Evolutionary conservation across 1,140 invertebrate species (phyloP).

Genomic region (Hyposmocoma kahamanoa): DNA sequence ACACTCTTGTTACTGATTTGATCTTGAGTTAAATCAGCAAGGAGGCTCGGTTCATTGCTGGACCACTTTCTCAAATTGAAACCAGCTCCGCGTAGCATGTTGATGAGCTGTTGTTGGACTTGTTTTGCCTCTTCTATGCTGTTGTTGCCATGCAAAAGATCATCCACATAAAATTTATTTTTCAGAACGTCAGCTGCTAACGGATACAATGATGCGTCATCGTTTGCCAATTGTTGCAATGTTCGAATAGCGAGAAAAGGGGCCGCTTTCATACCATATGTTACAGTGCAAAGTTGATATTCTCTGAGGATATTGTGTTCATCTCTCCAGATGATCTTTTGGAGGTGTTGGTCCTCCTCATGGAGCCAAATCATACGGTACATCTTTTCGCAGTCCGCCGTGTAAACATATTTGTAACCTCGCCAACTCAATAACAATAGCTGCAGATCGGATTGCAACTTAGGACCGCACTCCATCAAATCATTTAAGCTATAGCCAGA

Average conservation of each 20-base stretch:
- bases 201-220: not conserved
- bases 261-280: not conserved
- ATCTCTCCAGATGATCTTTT: constrained; percentile 13
- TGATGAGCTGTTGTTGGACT: not conserved
- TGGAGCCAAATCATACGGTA: constrained; percentile 39
- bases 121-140: not conserved
- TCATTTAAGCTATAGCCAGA: not conserved
- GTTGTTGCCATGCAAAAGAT: not conserved
- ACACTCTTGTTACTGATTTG: no score
- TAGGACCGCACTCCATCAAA: constrained; percentile 1
- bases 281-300: not conserved
- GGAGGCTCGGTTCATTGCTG: no score
- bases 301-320: constrained; percentile 7
- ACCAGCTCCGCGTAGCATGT: not conserved
- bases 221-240: not conserved
- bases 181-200: not conserved
- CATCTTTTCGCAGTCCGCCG: constrained; percentile 40
- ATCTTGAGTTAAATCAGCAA: no score
- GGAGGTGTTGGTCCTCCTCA: constrained; percentile 24
- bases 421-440: constrained; percentile 8
- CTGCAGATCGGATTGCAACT: not conserved
- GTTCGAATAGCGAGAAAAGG: not conserved
- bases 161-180: not conserved
- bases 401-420: constrained; percentile 15
- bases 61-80: not conserved